Evolutionary conservation across 2,113 vertebrate genomes (phyloP).

Genomic region (Ahaetulla prasina): DNA sequence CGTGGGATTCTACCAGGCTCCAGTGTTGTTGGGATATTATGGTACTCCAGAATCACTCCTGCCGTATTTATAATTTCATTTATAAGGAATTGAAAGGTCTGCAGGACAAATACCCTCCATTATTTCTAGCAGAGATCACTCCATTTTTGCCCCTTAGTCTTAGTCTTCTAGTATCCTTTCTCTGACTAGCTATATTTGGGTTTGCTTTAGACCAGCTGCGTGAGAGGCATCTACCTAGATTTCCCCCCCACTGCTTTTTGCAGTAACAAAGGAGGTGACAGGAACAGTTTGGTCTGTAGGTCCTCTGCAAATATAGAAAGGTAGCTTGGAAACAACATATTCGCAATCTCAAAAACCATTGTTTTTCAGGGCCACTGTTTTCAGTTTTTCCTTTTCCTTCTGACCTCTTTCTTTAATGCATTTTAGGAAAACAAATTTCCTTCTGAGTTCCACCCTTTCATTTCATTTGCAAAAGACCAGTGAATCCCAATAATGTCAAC

Average conservation of each 20-base stretch:
- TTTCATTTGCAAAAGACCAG: neutral
- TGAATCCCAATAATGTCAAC: too few relatives aligned
- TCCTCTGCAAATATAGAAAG: neutral
- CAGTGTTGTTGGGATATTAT: neutral
- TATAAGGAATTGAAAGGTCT: neutral
- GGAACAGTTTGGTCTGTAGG: neutral
- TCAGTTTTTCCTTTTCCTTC: neutral
- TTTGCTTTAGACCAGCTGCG: neutral
- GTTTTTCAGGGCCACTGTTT: neutral
- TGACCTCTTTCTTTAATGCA: neutral
- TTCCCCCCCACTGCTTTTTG: neutral
- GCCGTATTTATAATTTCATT: neutral
- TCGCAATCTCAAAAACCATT: neutral
- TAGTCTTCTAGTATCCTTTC: neutral
- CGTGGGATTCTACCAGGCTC: neutral
- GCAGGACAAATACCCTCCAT: neutral
- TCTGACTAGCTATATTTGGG: neutral
- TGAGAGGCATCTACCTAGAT: neutral
- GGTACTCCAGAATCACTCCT: neutral
- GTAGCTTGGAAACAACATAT: neutral
- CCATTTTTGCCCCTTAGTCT: neutral
- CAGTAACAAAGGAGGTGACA: neutral
- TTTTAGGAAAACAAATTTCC: neutral
- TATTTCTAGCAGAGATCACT: neutral
- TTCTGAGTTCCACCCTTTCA: neutral